phyloP scores from a whole-genome alignment of 1,140 invertebrate species.

The Anastrepha obliqua region DNA sequence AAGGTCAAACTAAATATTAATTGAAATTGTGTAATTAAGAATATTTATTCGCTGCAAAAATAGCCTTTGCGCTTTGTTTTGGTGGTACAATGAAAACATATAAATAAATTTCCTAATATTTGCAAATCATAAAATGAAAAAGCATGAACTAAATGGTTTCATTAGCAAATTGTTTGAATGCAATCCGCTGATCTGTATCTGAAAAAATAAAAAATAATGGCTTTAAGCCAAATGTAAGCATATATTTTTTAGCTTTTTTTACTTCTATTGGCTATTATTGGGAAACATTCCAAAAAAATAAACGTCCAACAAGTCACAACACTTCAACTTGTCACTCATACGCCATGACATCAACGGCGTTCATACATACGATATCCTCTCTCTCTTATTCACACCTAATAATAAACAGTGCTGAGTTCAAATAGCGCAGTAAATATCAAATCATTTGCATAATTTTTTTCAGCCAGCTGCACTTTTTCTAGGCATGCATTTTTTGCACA shows the following conservation, averaged over 20 bases:
- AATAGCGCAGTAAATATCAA: constrained; percentile 20
- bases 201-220: constrained; percentile 8
- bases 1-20: no score
- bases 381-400: constrained; percentile 1
- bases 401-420: constrained; percentile 3
- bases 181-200: background rate
- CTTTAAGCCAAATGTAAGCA: background rate
- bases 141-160: background rate
- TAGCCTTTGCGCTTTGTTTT: no score
- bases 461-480: background rate
- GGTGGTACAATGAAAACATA: no score
- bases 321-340: background rate
- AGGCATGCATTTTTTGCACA: background rate
- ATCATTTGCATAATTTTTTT: constrained; percentile 21
- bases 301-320: background rate
- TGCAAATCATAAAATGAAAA: no score
- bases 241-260: background rate
- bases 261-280: no score
- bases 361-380: background rate
- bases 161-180: constrained; percentile 20
- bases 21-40: no score
- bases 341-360: background rate
- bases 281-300: background rate
- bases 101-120: no score
- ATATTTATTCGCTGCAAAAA: no score